Conservation (phyloP, 2,797 vertebrate species). For the Pangasius mekongensis region DNA sequence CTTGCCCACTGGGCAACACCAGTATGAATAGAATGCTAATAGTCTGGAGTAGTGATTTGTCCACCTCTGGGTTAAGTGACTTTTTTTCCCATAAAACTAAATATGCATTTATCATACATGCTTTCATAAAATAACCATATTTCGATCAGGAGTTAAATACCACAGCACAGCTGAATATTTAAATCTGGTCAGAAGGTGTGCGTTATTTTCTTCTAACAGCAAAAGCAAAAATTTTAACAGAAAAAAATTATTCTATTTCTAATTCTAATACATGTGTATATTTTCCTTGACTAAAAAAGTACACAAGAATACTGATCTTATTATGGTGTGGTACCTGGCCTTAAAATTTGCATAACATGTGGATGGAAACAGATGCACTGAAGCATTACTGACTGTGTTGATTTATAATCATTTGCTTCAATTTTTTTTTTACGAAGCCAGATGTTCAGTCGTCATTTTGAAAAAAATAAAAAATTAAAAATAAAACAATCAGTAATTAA, state of each 20-base stretch:
- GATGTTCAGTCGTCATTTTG: conserved; percentile 10
- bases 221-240: not conserved
- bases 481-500: not conserved
- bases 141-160: too few species aligned
- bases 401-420: not conserved
- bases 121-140: not conserved
- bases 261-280: too few species aligned
- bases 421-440: conserved; percentile 11
- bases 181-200: not conserved
- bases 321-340: not conserved
- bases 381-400: not conserved
- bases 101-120: not conserved
- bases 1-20: too few species aligned
- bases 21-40: not conserved
- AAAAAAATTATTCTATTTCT: too few species aligned
- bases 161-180: not conserved
- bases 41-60: not conserved
- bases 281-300: not conserved
- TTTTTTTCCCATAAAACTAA: not conserved
- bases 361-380: conserved; percentile 9
- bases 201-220: not conserved
- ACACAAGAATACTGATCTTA: not conserved
- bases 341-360: conserved; percentile 5
- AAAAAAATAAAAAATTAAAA: not conserved
- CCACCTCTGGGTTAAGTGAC: not conserved